Evolutionary conservation across 2,113 vertebrate species (phyloP).

Genomic region (Phylloscopus trochiloides): DNA sequence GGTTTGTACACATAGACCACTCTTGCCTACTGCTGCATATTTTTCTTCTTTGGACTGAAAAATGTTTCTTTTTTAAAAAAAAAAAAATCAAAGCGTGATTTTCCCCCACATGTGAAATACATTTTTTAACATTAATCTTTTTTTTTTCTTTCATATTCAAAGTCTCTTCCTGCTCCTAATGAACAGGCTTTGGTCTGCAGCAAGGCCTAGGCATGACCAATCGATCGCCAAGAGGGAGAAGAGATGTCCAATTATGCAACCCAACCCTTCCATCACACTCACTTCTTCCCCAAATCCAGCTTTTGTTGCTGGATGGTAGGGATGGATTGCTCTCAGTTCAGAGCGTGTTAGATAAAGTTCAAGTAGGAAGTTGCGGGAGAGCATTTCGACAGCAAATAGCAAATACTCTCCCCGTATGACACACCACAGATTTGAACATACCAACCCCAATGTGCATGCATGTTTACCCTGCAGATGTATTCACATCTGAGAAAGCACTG

Average conservation of each 20-base stretch:
- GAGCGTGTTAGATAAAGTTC: slow-evolving; percentile 48
- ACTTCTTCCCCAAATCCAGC: slow-evolving; percentile 73
- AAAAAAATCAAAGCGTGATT: slow-evolving; percentile 67
- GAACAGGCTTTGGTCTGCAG: slow-evolving; percentile 83
- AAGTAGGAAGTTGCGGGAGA: slow-evolving; percentile 49
- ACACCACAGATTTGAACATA: slow-evolving; percentile 33
- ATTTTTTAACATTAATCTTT: slow-evolving; percentile 71
- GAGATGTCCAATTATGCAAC: slow-evolving; percentile 72
- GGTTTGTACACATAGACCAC: slow-evolving; percentile 88
- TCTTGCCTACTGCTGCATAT: slow-evolving; percentile 69
- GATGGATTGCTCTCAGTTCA: slow-evolving; percentile 62
- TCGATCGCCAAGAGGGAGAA: slow-evolving; percentile 74
- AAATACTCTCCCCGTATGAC: slow-evolving; percentile 1
- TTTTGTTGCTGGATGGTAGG: slow-evolving; percentile 75
- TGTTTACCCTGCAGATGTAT: slow-evolving; percentile 35
- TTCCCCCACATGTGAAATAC: slow-evolving; percentile 68
- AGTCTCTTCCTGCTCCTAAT: slow-evolving; percentile 80
- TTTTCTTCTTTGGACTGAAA: slow-evolving; percentile 71
- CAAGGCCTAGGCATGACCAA: slow-evolving; percentile 82
- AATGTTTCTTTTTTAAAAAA: slow-evolving; percentile 51
- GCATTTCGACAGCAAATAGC: slow-evolving; percentile 40
- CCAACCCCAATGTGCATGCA: neutral
- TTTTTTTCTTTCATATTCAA: slow-evolving; percentile 76
- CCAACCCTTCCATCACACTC: slow-evolving; percentile 71
- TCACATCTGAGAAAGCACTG: slow-evolving; percentile 52